These are phyloP conservation scores for Anguilla pacifica DNA, from an alignment of 2,797 vertebrate species.

Conservation along the genomic window DNA sequence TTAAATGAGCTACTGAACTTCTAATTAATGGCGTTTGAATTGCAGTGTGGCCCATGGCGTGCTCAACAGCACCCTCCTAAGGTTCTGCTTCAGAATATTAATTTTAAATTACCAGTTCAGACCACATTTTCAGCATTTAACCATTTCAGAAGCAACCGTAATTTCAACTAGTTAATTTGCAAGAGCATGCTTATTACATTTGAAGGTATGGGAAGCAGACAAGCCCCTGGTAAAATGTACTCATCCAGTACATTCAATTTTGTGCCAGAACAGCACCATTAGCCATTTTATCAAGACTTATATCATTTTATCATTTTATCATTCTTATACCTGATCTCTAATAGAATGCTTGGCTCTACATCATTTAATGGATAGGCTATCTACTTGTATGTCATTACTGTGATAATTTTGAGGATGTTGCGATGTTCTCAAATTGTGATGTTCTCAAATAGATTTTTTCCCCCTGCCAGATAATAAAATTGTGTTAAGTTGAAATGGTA, in stretches of 20 bases:
- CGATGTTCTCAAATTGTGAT: no score
- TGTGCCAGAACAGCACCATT: not conserved
- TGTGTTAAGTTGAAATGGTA: no score
- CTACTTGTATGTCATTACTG: no score
- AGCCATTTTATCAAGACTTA: not conserved
- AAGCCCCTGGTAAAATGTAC: not conserved
- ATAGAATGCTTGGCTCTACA: not conserved
- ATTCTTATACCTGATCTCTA: not conserved
- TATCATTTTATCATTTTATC: no score
- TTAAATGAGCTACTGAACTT: not conserved
- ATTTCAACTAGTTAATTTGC: not conserved
- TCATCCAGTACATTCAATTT: not conserved
- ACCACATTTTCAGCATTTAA: conserved; percentile 1
- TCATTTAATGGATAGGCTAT: not conserved
- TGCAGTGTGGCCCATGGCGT: not conserved
- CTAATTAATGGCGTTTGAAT: not conserved
- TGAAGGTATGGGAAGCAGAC: not conserved
- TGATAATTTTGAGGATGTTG: no score
- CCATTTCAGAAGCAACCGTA: not conserved
- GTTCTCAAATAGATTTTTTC: no score
- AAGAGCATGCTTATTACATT: not conserved
- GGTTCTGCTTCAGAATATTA: not conserved
- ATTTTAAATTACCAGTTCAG: not conserved
- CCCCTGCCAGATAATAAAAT: no score
- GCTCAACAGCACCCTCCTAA: conserved; percentile 25